Evolutionary conservation across 30 jellyfish, hydroid and myxozoan species (phyloP).

Genomic region (Clytia hemisphaerica): DNA sequence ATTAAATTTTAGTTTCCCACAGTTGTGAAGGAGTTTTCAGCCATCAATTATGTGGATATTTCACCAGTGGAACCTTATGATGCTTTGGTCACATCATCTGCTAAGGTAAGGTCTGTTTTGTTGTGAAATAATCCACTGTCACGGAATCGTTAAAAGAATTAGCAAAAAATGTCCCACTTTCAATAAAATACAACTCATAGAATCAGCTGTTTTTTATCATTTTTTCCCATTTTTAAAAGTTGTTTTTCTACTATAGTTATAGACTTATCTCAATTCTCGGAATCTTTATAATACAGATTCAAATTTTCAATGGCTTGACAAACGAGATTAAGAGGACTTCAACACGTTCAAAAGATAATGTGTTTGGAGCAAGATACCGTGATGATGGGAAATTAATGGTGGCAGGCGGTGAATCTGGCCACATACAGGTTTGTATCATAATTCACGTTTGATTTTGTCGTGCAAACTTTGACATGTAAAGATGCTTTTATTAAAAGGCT

Average conservation of each 20-base stretch:
- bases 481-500: too few species aligned
- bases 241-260: not conserved
- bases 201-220: not conserved
- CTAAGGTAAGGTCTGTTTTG: constrained; percentile 54
- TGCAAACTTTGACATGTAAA: too few species aligned
- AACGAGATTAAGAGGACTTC: constrained; percentile 67
- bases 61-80: constrained; percentile 76
- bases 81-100: constrained; percentile 79
- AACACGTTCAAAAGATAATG: constrained; percentile 73
- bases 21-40: constrained; percentile 74
- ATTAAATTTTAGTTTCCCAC: constrained; percentile 87
- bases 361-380: constrained; percentile 65
- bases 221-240: not conserved
- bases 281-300: constrained; percentile 37
- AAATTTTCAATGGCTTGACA: constrained; percentile 63
- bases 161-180: not conserved
- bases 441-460: too few species aligned
- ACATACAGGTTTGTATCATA: constrained; percentile 89
- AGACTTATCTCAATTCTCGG: not conserved
- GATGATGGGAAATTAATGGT: constrained; percentile 78
- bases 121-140: not conserved
- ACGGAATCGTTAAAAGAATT: not conserved
- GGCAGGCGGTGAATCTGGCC: constrained; percentile 91
- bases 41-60: constrained; percentile 59
- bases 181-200: not conserved